These are phyloP conservation scores for Poecilia gillii DNA, from an alignment of 2,797 vertebrate genomes.

Conservation along the genomic window DNA sequence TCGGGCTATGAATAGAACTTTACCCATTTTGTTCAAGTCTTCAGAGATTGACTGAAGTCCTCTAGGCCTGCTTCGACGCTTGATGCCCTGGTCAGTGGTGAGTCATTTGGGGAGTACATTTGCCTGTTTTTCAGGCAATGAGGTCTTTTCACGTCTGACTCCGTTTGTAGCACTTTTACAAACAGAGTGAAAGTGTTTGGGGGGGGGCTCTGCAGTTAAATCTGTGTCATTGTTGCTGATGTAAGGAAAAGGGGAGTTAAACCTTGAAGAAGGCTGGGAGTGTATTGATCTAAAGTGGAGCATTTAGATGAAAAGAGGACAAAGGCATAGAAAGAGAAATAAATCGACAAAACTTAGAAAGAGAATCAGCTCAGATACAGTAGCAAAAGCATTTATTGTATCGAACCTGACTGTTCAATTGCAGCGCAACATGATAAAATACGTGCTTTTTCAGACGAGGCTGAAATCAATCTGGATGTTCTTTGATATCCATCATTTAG, in stretches of 20 bases:
- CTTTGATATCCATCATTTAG: slow-evolving; percentile 72
- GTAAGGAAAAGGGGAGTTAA: slow-evolving; percentile 24
- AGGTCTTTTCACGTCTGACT: slow-evolving; percentile 27
- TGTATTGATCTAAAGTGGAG: slow-evolving; percentile 2
- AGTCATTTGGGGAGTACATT: slow-evolving; percentile 45
- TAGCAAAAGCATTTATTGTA: slow-evolving; percentile 30
- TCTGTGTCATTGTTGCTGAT: slow-evolving; percentile 31
- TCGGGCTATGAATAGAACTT: slow-evolving; percentile 59
- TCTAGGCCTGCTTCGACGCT: slow-evolving; percentile 47
- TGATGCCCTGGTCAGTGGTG: slow-evolving; percentile 50
- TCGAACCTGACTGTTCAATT: slow-evolving; percentile 41
- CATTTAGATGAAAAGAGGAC: not conserved
- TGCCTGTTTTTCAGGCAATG: slow-evolving; percentile 33
- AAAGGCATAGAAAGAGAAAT: not conserved
- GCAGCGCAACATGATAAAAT: slow-evolving; percentile 62
- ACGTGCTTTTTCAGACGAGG: slow-evolving; percentile 50
- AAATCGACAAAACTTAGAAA: slow-evolving; percentile 5
- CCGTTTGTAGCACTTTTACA: slow-evolving; percentile 9
- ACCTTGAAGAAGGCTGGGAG: not conserved
- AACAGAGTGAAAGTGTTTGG: not conserved
- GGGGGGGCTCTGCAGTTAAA: slow-evolving; percentile 21
- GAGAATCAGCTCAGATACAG: not conserved
- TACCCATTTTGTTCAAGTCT: slow-evolving; percentile 58
- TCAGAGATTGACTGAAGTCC: slow-evolving; percentile 59
- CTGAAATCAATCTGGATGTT: slow-evolving; percentile 71